phyloP scores from a whole-genome alignment of 2,113 vertebrate species.

The Rhizomys pruinosus region DNA sequence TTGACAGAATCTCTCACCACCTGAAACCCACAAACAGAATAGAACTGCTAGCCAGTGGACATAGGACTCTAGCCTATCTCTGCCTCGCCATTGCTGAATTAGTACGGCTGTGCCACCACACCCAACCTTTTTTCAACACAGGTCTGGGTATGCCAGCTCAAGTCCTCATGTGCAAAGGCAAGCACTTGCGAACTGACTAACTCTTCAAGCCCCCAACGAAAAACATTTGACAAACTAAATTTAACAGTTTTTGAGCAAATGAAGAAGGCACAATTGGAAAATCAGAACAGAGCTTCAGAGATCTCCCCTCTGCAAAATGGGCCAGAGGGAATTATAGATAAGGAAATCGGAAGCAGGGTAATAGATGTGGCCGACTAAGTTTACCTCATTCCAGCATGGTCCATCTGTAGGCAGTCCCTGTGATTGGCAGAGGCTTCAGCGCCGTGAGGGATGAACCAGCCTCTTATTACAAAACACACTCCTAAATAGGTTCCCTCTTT shows the following conservation, averaged over 20 bases:
- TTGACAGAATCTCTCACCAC: background rate
- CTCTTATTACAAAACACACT: background rate
- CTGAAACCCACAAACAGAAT: background rate
- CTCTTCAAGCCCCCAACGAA: background rate
- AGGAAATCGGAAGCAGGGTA: background rate
- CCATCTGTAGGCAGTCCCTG: background rate
- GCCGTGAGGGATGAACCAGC: background rate
- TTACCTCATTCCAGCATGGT: background rate
- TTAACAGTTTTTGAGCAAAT: background rate
- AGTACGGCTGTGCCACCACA: background rate
- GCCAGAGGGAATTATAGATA: background rate
- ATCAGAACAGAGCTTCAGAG: background rate
- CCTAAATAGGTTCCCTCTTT: background rate
- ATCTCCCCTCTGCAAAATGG: background rate
- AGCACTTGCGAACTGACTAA: background rate
- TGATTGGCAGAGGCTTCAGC: background rate
- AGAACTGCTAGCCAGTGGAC: too few species aligned
- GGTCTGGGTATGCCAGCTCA: background rate
- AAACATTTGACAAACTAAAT: background rate
- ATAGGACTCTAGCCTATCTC: accelerated
- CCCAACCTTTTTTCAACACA: too few species aligned
- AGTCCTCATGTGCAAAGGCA: background rate
- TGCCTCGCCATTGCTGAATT: background rate
- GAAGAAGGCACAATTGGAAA: background rate
- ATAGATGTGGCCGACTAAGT: background rate